These are phyloP conservation scores for Acrocyrtus sp. DNA, from an alignment of 2,888 invertebrate genomes.

Conservation along the genomic window DNA sequence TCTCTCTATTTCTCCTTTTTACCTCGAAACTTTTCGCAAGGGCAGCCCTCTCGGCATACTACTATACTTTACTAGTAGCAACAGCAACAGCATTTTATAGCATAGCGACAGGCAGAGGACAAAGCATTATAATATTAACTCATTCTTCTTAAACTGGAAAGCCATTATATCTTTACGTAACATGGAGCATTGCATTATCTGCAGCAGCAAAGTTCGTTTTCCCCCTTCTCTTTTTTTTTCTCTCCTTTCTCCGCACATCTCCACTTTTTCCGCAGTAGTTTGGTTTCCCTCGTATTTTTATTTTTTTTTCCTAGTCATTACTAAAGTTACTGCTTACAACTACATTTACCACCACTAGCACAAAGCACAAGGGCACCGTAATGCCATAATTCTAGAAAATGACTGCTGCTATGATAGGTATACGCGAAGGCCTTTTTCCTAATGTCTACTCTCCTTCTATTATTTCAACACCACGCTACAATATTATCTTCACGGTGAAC, in stretches of 20 bases:
- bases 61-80: too few relatives aligned
- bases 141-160: slow-evolving; percentile 11
- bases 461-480: not conserved
- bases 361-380: not conserved
- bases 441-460: not conserved
- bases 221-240: slow-evolving; percentile 18
- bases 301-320: slow-evolving; percentile 34
- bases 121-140: slow-evolving; percentile 40
- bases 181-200: not conserved
- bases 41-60: too few relatives aligned
- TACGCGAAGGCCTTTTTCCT: not conserved
- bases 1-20: not conserved
- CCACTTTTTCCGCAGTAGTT: slow-evolving; percentile 6
- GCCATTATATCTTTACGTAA: slow-evolving; percentile 13
- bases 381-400: slow-evolving; percentile 38
- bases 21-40: not conserved
- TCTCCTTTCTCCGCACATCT: not conserved
- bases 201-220: slow-evolving; percentile 1
- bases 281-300: slow-evolving; percentile 5
- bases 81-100: not conserved
- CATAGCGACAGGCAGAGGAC: slow-evolving; percentile 6
- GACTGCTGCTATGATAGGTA: slow-evolving; percentile 20
- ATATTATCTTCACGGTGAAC: not conserved
- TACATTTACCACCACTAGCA: slow-evolving; percentile 33
- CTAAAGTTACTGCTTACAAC: slow-evolving; percentile 30